Evolutionary conservation across 1,140 invertebrate genomes (phyloP).

Genomic region (Paramacrobiotus metropolitanus): DNA sequence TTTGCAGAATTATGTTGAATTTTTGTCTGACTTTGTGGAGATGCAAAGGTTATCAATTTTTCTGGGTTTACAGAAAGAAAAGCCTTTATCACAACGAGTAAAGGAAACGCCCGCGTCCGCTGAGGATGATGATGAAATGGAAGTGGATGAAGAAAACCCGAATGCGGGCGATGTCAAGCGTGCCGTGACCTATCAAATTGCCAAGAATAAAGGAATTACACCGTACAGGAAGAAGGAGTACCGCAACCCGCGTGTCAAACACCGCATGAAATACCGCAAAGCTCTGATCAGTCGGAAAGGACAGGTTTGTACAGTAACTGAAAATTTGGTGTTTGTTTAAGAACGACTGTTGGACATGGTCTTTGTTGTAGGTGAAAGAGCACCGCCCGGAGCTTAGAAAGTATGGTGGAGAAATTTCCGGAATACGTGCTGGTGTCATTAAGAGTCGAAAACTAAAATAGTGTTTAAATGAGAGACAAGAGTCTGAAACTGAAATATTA

Average conservation of each 20-base stretch:
- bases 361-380: slow-evolving; percentile 33
- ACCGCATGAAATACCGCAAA: slow-evolving; percentile 67
- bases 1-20: too few relatives aligned
- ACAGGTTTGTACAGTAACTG: slow-evolving; percentile 31
- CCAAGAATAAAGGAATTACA: slow-evolving; percentile 79
- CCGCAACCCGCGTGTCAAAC: slow-evolving; percentile 75
- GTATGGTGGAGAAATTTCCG: slow-evolving; percentile 69
- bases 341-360: too few relatives aligned
- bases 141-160: slow-evolving; percentile 16
- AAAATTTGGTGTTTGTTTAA: too few relatives aligned
- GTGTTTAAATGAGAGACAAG: too few relatives aligned
- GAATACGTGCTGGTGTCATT: slow-evolving; percentile 58
- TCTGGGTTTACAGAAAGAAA: too few relatives aligned
- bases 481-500: too few relatives aligned
- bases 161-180: slow-evolving; percentile 44
- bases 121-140: slow-evolving; percentile 16
- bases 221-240: slow-evolving; percentile 65
- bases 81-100: slow-evolving; percentile 13
- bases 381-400: slow-evolving; percentile 45
- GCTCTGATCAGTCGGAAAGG: slow-evolving; percentile 68
- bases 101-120: slow-evolving; percentile 12
- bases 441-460: slow-evolving; percentile 64
- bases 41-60: too few relatives aligned
- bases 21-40: too few relatives aligned
- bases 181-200: slow-evolving; percentile 69